Percentiles rank a stretch among this genome's conserved stretches.
These are phyloP conservation scores for Capitulum mitella DNA, from an alignment of 2,888 invertebrate species.

Conservation along the genomic window DNA sequence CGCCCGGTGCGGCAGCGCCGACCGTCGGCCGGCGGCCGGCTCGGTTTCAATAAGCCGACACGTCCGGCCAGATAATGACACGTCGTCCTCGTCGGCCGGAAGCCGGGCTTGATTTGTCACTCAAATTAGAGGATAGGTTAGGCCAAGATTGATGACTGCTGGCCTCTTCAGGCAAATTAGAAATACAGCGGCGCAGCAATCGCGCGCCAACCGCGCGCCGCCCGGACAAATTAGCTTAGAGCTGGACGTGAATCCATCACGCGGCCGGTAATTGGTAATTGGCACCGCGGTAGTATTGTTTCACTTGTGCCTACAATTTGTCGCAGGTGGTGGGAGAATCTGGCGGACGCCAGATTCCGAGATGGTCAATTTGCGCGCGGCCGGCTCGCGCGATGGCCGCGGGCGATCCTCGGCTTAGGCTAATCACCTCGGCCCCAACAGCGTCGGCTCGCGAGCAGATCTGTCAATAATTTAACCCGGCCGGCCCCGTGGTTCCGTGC, in stretches of 20 bases:
- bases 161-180: slow-evolving; percentile 13
- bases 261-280: slow-evolving; percentile 1
- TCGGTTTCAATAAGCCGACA: background rate
- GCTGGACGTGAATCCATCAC: slow-evolving; percentile 3
- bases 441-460: background rate
- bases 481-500: background rate
- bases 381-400: background rate
- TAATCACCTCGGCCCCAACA: background rate
- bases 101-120: background rate
- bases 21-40: background rate
- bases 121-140: background rate
- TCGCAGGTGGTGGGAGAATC: background rate
- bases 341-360: background rate
- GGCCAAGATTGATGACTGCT: background rate
- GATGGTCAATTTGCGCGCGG: background rate
- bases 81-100: background rate
- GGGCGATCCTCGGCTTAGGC: background rate
- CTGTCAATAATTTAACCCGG: background rate
- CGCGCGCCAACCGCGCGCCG: background rate
- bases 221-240: slow-evolving; percentile 2
- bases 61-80: background rate
- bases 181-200: slow-evolving; percentile 4
- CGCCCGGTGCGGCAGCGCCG: background rate
- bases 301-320: slow-evolving; percentile 12
- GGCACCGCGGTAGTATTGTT: slow-evolving; percentile 6